A percentile compares a stretch with the other conserved stretches of the same genome.
phyloP scores from a whole-genome alignment of 2,113 vertebrate genomes.

The Chionomys nivalis region DNA sequence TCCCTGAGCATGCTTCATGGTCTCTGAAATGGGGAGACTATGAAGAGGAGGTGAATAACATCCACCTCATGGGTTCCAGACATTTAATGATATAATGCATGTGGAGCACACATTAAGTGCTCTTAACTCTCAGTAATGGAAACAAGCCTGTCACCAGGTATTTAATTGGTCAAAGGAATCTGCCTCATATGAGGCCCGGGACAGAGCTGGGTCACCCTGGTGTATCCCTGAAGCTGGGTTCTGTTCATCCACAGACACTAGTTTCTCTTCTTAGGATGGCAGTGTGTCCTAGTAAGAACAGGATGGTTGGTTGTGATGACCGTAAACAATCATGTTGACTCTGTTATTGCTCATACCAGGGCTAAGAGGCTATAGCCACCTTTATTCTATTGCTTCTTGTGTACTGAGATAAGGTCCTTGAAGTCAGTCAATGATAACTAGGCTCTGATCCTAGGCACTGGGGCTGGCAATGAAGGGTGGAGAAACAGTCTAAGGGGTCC shows the following conservation, averaged over 20 bases:
- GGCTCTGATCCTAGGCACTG: not conserved
- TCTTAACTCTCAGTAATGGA: not conserved
- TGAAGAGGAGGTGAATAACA: not conserved
- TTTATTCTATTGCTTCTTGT: not conserved
- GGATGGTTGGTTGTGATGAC: not conserved
- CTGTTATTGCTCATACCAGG: not conserved
- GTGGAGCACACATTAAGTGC: not conserved
- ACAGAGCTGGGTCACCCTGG: not conserved
- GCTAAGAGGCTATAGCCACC: not conserved
- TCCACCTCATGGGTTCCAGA: not conserved
- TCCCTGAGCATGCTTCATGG: constrained; percentile 23
- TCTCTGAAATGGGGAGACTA: constrained; percentile 37
- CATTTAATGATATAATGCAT: not conserved
- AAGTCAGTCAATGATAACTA: not conserved
- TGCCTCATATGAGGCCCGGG: not conserved
- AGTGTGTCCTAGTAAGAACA: not conserved
- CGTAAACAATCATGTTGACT: not conserved
- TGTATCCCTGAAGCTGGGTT: not conserved
- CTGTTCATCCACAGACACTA: not conserved
- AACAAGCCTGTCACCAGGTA: not conserved
- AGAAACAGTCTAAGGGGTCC: not conserved
- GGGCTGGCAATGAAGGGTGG: not conserved
- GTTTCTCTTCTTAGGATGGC: not conserved
- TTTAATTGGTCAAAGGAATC: not conserved
- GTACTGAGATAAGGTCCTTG: not conserved